Conservation (phyloP, 2,888 invertebrate genomes). For the Hyposoter didymator region DNA sequence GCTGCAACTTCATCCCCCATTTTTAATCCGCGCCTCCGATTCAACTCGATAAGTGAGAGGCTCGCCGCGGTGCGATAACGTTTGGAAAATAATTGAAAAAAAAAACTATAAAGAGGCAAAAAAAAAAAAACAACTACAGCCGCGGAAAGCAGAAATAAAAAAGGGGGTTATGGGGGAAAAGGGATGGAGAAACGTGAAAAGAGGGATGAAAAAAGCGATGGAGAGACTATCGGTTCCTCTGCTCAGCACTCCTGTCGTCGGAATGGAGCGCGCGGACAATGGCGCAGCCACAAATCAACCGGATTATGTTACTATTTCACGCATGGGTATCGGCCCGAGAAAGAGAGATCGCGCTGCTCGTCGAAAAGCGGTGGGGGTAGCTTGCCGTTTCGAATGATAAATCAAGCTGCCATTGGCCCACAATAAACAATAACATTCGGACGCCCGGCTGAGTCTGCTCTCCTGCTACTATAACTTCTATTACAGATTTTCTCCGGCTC, state of each 20-base stretch:
- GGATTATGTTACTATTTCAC: constrained; percentile 83
- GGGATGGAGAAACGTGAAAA: constrained; percentile 14
- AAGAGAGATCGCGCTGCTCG: constrained; percentile 24
- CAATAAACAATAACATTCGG: constrained; percentile 82
- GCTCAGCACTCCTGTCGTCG: constrained; percentile 72
- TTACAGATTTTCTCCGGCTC: constrained; percentile 49
- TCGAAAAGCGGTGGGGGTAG: constrained; percentile 7
- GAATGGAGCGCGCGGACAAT: constrained; percentile 80
- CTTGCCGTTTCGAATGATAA: constrained; percentile 78
- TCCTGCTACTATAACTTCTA: constrained; percentile 23
- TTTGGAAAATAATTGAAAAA: constrained; percentile 63
- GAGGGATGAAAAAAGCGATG: constrained; percentile 52
- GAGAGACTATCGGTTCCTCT: constrained; percentile 63
- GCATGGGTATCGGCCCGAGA: constrained; percentile 75
- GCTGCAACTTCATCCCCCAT: constrained; percentile 60
- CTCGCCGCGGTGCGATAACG: constrained; percentile 67
- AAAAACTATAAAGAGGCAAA: constrained; percentile 67
- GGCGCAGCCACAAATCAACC: constrained; percentile 81
- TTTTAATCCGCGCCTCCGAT: constrained; percentile 73
- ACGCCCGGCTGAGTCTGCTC: constrained; percentile 74
- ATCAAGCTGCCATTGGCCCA: constrained; percentile 81
- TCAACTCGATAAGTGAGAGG: constrained; percentile 74
- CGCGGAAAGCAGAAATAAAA: constrained; percentile 49
- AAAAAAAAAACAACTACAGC: constrained; percentile 62
- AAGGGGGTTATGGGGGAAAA: constrained; percentile 28